Evolutionary conservation across 2,113 vertebrate species (phyloP).

Genomic region (Pristiophorus japonicus): DNA sequence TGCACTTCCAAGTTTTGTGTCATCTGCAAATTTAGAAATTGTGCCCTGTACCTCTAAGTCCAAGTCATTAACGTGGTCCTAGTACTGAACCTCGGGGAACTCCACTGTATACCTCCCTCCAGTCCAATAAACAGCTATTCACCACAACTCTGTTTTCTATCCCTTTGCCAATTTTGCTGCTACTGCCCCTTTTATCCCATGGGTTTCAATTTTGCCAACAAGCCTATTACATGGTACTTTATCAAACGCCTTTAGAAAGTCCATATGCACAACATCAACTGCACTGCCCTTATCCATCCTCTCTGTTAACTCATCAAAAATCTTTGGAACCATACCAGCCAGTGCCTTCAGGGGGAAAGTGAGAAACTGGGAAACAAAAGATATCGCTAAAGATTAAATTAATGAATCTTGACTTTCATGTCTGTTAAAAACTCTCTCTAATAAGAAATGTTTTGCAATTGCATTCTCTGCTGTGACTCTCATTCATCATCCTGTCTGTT

Average conservation of each 20-base stretch:
- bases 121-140: neutral
- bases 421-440: neutral
- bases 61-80: neutral
- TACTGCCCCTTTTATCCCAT: neutral
- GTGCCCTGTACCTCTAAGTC: neutral
- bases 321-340: neutral
- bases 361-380: neutral
- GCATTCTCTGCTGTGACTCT: neutral
- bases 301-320: neutral
- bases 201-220: neutral
- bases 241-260: too few relatives aligned
- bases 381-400: neutral
- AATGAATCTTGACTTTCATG: slow-evolving; percentile 34
- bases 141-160: neutral
- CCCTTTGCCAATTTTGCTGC: neutral
- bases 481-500: slow-evolving; percentile 16
- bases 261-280: neutral
- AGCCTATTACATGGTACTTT: neutral
- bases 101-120: neutral
- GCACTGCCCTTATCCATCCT: neutral
- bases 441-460: neutral
- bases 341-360: neutral
- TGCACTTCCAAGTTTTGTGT: neutral
- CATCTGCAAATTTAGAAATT: neutral
- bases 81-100: neutral